Percentiles rank a stretch among this genome's conserved stretches.
phyloP scores from a whole-genome alignment of 1,140 invertebrate species.

The Drusus annulatus region DNA sequence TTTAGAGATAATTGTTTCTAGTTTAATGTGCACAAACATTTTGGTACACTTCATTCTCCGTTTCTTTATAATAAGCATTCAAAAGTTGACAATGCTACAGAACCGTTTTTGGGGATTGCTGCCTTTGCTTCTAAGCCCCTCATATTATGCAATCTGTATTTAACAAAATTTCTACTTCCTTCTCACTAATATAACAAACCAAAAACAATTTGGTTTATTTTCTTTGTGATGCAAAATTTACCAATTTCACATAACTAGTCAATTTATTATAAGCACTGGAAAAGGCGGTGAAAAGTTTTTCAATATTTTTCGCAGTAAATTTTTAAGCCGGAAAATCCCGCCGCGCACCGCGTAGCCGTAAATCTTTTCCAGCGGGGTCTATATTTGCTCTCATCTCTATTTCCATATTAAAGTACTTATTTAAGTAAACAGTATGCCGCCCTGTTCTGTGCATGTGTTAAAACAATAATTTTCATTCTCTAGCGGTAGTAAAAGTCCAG shows the following conservation, averaged over 20 bases:
- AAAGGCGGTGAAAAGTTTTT: conserved; percentile 26
- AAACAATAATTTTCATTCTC: no score
- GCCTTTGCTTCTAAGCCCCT: no score
- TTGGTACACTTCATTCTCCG: no score
- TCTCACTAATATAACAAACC: neutral
- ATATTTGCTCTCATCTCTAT: neutral
- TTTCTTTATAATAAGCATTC: no score
- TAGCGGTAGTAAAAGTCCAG: no score
- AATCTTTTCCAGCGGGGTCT: conserved; percentile 19
- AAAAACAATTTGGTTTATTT: neutral
- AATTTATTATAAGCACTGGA: conserved; percentile 2
- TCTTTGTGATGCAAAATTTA: neutral
- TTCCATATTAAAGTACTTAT: neutral
- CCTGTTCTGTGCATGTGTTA: no score
- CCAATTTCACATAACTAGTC: conserved; percentile 29
- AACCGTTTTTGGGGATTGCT: no score
- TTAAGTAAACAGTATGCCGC: neutral
- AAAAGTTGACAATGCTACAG: no score
- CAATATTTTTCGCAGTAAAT: conserved; percentile 40
- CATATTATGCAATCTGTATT: no score
- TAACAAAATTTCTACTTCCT: neutral
- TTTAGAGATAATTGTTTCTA: no score
- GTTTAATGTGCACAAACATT: no score
- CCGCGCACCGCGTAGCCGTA: neutral
- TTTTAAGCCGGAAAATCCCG: conserved; percentile 39